A percentile compares a stretch with the other conserved stretches of the same genome.
phyloP scores from a whole-genome alignment of 2,888 invertebrate genomes.

The Sinhomidia bicolor region DNA sequence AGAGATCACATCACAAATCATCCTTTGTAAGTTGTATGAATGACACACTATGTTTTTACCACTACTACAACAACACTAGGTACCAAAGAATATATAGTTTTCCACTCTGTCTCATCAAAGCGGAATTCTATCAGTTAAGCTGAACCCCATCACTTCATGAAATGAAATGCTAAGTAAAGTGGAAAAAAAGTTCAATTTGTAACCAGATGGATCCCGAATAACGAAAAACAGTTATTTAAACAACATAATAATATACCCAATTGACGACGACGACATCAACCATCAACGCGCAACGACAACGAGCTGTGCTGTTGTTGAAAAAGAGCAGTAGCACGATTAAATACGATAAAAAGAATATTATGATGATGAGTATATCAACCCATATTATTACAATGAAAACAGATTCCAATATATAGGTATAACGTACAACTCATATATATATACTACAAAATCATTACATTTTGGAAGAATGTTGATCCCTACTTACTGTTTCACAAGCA shows the following conservation, averaged over 20 bases:
- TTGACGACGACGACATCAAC: slow-evolving; percentile 32
- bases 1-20: slow-evolving; percentile 22
- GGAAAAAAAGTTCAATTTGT: slow-evolving; percentile 47
- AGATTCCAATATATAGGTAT: not conserved
- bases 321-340: slow-evolving; percentile 35
- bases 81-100: not conserved
- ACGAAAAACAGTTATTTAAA: slow-evolving; percentile 36
- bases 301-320: slow-evolving; percentile 37
- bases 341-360: slow-evolving; percentile 29
- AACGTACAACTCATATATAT: too few relatives aligned
- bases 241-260: slow-evolving; percentile 42
- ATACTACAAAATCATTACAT: not conserved
- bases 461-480: slow-evolving; percentile 40
- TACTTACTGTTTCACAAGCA: not conserved
- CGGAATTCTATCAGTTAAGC: not conserved
- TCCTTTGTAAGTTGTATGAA: too few relatives aligned
- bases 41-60: not conserved
- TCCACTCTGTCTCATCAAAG: not conserved
- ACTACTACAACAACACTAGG: not conserved
- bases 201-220: slow-evolving; percentile 48
- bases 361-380: not conserved
- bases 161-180: not conserved
- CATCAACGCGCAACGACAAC: not conserved
- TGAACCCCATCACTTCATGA: not conserved
- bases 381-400: not conserved